Percentiles rank a stretch among this genome's conserved stretches.
Conservation (phyloP, 2,797 vertebrate species). For the Gambusia yucatana region DNA sequence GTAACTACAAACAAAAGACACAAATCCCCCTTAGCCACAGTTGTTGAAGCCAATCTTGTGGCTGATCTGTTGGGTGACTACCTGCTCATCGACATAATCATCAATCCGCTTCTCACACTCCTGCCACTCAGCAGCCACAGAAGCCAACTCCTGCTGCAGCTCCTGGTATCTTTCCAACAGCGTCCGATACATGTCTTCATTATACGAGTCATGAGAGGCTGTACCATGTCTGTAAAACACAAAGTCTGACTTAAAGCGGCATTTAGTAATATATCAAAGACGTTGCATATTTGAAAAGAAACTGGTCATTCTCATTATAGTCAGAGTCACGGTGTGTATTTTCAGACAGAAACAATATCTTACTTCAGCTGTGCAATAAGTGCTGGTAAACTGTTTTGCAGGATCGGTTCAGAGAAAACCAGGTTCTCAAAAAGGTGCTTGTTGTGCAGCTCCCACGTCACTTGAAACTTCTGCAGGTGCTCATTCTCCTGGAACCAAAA, state of each 20-base stretch:
- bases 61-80: constrained; percentile 47
- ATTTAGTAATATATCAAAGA: neutral
- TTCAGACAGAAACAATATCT: constrained; percentile 24
- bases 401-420: constrained; percentile 95
- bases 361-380: constrained; percentile 95
- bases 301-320: neutral
- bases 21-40: neutral
- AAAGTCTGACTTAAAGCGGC: neutral
- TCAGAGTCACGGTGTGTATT: neutral
- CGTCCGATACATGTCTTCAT: constrained; percentile 91
- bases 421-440: constrained; percentile 98
- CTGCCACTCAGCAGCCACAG: constrained; percentile 92
- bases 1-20: constrained; percentile 68
- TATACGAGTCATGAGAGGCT: constrained; percentile 90
- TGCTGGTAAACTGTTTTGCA: constrained; percentile 93
- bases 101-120: constrained; percentile 98
- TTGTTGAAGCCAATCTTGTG: neutral
- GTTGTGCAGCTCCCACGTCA: constrained; percentile 98
- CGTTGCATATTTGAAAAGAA: neutral
- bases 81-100: constrained; percentile 98
- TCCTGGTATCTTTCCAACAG: constrained; percentile 91
- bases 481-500: constrained; percentile 87
- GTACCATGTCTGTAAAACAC: constrained; percentile 85
- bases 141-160: constrained; percentile 92
- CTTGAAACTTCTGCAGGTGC: constrained; percentile 97